These are phyloP conservation scores for Acanthopleura granulata DNA, from an alignment of 2,888 invertebrate species.

Conservation along the genomic window DNA sequence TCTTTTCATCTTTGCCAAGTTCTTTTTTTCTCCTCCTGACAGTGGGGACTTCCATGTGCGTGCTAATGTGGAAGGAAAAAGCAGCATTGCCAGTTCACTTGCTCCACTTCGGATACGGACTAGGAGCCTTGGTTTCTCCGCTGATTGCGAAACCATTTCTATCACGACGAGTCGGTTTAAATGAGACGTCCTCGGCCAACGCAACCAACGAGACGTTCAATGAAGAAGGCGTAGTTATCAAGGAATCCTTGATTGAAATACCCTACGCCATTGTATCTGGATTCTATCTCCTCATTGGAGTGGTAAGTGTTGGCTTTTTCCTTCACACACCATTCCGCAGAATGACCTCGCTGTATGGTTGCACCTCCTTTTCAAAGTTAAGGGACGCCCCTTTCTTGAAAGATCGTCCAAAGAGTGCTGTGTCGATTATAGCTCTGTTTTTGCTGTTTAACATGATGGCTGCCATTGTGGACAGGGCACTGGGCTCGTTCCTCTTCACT, in stretches of 20 bases:
- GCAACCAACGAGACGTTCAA: neutral
- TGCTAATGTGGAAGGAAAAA: constrained; percentile 1
- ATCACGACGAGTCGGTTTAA: neutral
- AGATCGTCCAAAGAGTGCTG: constrained; percentile 1
- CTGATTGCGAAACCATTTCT: constrained; percentile 9
- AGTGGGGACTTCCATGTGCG: constrained; percentile 15
- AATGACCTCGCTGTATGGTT: neutral
- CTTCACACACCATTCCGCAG: neutral
- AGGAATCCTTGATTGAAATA: neutral
- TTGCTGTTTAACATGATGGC: neutral
- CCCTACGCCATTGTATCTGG: constrained; percentile 5
- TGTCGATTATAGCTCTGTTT: constrained; percentile 7
- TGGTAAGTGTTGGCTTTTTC: neutral
- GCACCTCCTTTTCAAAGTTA: neutral
- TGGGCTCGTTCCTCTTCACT: constrained; percentile 10
- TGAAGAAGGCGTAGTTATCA: neutral
- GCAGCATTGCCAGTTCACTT: neutral
- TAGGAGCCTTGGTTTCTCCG: neutral
- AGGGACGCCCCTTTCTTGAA: neutral
- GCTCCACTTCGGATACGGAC: constrained; percentile 2
- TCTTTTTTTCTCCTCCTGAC: neutral
- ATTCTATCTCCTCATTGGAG: neutral
- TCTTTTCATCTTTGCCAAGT: no score
- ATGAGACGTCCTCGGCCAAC: neutral
- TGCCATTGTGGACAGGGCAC: neutral